These are phyloP conservation scores for Enteromius fasciolatus DNA, from an alignment of 2,797 vertebrate genomes.

Conservation along the genomic window DNA sequence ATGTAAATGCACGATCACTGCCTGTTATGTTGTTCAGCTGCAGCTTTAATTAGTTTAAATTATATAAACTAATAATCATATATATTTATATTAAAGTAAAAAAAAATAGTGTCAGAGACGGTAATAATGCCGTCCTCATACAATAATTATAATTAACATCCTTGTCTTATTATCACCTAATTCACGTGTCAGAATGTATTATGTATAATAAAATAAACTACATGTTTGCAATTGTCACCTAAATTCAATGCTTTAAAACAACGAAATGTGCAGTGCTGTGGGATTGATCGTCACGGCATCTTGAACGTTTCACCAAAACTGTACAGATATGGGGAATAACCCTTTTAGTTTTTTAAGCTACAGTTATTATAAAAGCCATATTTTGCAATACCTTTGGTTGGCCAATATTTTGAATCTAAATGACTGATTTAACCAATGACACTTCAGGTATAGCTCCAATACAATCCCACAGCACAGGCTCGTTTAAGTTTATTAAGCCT, in stretches of 20 bases:
- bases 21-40: neutral
- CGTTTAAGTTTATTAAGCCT: neutral
- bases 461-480: neutral
- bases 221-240: neutral
- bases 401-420: neutral
- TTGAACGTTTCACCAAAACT: neutral
- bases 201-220: neutral
- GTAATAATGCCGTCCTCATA: too few species aligned
- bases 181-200: neutral
- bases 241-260: neutral
- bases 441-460: neutral
- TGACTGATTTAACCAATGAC: neutral
- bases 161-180: neutral
- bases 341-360: too few species aligned
- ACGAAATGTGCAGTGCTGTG: neutral
- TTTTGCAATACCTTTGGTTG: neutral
- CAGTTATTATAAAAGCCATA: neutral
- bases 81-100: neutral
- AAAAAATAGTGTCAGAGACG: neutral
- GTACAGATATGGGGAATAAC: neutral
- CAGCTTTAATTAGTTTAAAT: neutral
- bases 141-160: neutral
- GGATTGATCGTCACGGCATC: slow-evolving; percentile 7
- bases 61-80: neutral
- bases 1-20: neutral